A percentile compares a stretch with the other conserved stretches of the same genome.
Conservation (phyloP, 2,888 invertebrate species). For the Hirtodrosophila alboralis region DNA sequence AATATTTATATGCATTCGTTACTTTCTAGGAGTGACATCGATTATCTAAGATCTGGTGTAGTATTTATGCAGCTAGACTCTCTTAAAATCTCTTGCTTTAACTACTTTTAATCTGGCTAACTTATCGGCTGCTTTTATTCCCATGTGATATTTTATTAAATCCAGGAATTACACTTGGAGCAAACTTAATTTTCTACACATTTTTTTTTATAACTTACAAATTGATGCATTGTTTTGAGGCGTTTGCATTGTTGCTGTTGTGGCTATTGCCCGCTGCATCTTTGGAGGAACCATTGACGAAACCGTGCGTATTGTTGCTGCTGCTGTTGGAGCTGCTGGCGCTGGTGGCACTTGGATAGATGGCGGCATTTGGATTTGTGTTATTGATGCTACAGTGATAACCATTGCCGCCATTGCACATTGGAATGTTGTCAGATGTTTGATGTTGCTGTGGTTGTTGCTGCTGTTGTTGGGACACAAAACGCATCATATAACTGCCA, state of each 20-base stretch:
- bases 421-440: slow-evolving; percentile 64
- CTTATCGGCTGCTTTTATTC: no score
- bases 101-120: no score
- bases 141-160: no score
- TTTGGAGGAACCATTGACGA: slow-evolving; percentile 73
- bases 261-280: slow-evolving; percentile 26
- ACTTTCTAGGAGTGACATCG: no score
- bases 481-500: slow-evolving; percentile 78
- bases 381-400: slow-evolving; percentile 59
- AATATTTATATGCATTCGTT: no score
- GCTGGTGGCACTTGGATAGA: slow-evolving; percentile 43
- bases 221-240: slow-evolving; percentile 57
- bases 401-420: slow-evolving; percentile 65
- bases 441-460: no score
- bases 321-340: slow-evolving; percentile 38
- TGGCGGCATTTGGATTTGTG: slow-evolving; percentile 16
- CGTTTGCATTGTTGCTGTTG: slow-evolving; percentile 34
- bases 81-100: no score
- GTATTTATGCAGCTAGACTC: no score
- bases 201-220: slow-evolving; percentile 54
- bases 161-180: no score
- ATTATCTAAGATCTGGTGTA: no score
- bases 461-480: slow-evolving; percentile 60
- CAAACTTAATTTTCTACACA: no score
- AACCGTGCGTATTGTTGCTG: slow-evolving; percentile 67